Percentiles rank a stretch among this genome's conserved stretches.
phyloP scores from a whole-genome alignment of 2,888 invertebrate genomes.

The Scaptomyza parva region DNA sequence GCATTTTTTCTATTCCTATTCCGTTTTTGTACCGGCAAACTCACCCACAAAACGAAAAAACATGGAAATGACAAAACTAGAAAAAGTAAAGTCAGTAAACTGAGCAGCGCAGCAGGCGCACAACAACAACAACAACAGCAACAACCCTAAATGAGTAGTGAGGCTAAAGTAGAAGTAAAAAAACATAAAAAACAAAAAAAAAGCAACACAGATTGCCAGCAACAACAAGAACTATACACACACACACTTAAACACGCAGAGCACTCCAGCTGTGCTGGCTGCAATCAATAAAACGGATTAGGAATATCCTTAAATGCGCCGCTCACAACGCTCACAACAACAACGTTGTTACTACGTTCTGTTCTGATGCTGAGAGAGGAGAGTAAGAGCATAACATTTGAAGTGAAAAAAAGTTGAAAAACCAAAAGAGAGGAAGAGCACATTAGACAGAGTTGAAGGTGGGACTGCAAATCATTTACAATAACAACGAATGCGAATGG shows the following conservation, averaged over 20 bases:
- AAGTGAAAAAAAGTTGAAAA: too few species aligned
- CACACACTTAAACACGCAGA: slow-evolving; percentile 27
- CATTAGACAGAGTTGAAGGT: slow-evolving; percentile 38
- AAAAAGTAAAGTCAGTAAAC: slow-evolving; percentile 53
- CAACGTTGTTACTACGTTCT: not conserved
- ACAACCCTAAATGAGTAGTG: slow-evolving; percentile 63
- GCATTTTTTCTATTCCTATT: not conserved
- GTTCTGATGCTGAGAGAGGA: slow-evolving; percentile 30
- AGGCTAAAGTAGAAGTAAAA: slow-evolving; percentile 47
- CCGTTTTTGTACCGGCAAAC: slow-evolving; percentile 9
- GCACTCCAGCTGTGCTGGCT: slow-evolving; percentile 74
- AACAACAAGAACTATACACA: slow-evolving; percentile 48
- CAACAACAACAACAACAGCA: slow-evolving; percentile 54
- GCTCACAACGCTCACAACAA: slow-evolving; percentile 33
- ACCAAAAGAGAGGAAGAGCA: slow-evolving; percentile 9
- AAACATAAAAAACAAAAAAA: slow-evolving; percentile 50
- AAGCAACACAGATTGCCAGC: slow-evolving; percentile 64
- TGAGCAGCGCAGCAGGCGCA: slow-evolving; percentile 36
- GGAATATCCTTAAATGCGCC: slow-evolving; percentile 77
- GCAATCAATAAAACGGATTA: slow-evolving; percentile 82
- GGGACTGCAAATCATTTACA: slow-evolving; percentile 62
- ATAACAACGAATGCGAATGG: slow-evolving; percentile 48
- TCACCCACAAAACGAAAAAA: slow-evolving; percentile 35
- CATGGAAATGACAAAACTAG: slow-evolving; percentile 41
- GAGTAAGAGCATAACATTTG: not conserved